These are phyloP conservation scores for Cacoxenus indagator DNA, from an alignment of 2,888 invertebrate species.

Conservation along the genomic window DNA sequence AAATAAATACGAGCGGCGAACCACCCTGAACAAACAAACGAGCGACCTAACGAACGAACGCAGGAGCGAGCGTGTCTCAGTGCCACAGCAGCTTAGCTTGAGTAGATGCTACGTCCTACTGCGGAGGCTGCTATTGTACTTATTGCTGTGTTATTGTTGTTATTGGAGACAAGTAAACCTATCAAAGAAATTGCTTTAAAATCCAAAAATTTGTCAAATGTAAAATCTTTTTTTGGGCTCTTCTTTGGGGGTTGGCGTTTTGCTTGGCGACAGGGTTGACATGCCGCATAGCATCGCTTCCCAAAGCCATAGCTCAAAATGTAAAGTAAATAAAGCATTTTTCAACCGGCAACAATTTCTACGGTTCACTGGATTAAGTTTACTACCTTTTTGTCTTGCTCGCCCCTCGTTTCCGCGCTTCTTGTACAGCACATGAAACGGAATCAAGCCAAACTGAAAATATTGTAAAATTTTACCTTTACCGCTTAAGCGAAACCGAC, in stretches of 20 bases:
- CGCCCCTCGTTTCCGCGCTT: too few relatives aligned
- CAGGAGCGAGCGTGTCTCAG: too few relatives aligned
- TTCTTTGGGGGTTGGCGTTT: not conserved
- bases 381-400: conserved; percentile 47
- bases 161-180: not conserved
- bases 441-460: not conserved
- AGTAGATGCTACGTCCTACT: too few relatives aligned
- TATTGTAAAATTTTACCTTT: not conserved
- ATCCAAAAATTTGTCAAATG: conserved; percentile 22
- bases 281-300: not conserved
- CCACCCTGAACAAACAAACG: not conserved
- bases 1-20: not conserved
- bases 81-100: too few relatives aligned
- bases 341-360: conserved; percentile 36
- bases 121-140: too few relatives aligned
- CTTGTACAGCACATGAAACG: too few relatives aligned
- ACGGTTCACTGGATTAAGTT: conserved; percentile 62
- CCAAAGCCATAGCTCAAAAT: not conserved
- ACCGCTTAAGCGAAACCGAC: too few relatives aligned
- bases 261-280: not conserved
- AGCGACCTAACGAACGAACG: not conserved
- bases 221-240: conserved; percentile 2
- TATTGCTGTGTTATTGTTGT: too few relatives aligned
- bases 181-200: conserved; percentile 22
- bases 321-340: conserved; percentile 16